Evolutionary conservation across 1,140 invertebrate genomes (phyloP), one percentile per base, ranked within the genome.

Genomic region (Gonioctena quinquepunctata): DNA sequence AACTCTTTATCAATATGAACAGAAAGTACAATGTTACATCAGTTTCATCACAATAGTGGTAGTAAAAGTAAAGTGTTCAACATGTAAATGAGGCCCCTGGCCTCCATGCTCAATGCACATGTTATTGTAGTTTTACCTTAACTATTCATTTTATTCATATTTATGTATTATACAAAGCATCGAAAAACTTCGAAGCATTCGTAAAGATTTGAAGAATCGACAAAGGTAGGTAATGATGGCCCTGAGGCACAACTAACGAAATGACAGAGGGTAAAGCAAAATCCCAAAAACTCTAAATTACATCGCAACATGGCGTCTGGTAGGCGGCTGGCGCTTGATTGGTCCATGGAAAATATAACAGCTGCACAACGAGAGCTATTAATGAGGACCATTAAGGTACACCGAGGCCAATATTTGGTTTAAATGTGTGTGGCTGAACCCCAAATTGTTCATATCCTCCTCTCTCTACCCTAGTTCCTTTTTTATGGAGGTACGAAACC

Each of bases 291-390:
- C 60, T 62, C 60, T 62, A 62, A 62, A 62, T 62, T 62, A 62
- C 76, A 76, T 77, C 71, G 74, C 73, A 70, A 73, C 72, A 63
- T 59, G 64, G 69, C 68, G 54, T 59, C 68, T 19, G 60, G 65
- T 59, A 28, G 57, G 56, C 66, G 61, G 59, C 61, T 22, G 19
- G 19, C 28, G 64, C 70, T 76, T 72, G 77, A 79, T 79, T 79
- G 77, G 77, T 79, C 77, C 77, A 77, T 71, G 74, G 76, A 78
- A 78, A 75, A 69, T 74, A 72, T 76, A 79, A 79, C 77, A 79
- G 77, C 77, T 79, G 77, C 76, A 77, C 76, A 77, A 76, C 77
- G 76, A 56, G 56, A 48, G 23, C 54, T 75, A 74, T 76, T 78
- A 76, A 79, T 74, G 76, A 68, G 74, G 64, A 71, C 76, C 76